Base-by-base conservation (phyloP, 1,140 invertebrate genomes). In the Rhagoletis pomonella region DNA sequence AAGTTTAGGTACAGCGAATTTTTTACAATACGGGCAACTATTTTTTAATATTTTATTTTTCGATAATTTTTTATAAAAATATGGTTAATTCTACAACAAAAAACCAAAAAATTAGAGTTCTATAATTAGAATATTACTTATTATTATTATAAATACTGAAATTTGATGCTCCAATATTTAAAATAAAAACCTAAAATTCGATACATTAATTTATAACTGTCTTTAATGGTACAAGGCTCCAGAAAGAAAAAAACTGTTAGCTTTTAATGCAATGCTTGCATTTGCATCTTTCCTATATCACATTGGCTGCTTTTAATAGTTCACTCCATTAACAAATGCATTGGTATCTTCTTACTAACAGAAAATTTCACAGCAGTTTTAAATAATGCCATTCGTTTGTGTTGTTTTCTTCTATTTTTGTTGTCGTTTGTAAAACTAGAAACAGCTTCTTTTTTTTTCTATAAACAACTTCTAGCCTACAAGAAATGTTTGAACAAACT, bases 401-500 rank as follows among this genome's bases (percentile, higher is more conserved):
- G 17, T 4, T 19, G 6, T 42, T 50, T 29, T 17, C 44, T 81
- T 55, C 73, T 2, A 55, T 55, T 62, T 62, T 17, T 62, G 12
- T 62, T 5, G 47, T n/a, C 12, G 17, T 81, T 7, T 14, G 10
- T 55, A 58, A 81, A 81, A 58, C 44, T 47, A 81, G 73, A 81
- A 81, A 81, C 55, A n/a, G 14, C 14, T 47, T 77, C 44, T 77
- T 77, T 29, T 39, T 50, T 29, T 29, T 29, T 29, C 29, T 29
- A 29, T 29, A 29, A 29, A 29, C 29, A 29, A 14, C 44, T 19
- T 47, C 17, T 44, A 42, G 44, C 69, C 69, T 47, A 77, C 73
- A 50, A 19, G 73, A 81, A 81, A 81, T 81, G 44, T 81, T 81
- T 81, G 73, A 17, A 10, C 73, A 29, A 73, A 29, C 67, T 73